Evolutionary conservation across 2,888 invertebrate species (phyloP), one percentile per base, ranked within the genome.

Genomic region (Agriopis leucophaearia): DNA sequence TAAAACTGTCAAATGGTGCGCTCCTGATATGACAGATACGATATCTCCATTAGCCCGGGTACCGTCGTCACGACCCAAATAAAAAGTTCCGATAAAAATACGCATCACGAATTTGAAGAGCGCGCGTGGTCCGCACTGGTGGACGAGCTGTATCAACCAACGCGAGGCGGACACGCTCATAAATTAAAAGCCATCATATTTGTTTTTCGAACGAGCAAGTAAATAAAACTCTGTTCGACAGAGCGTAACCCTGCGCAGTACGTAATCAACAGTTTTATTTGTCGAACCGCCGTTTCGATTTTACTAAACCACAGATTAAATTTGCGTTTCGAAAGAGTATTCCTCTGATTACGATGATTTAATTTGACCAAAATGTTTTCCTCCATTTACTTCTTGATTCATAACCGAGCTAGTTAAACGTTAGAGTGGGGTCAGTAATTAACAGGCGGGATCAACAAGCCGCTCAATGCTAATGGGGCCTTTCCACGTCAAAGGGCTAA

Each of bases 131-230:
- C 71, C 64, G 69, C 74, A 80, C 78, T 72, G 77, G 81, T 78
- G 79, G 76, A 79, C 77, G 77, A 74, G 79, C 74, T 82, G 81
- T 81, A 80, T 80, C 81, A 81, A 82, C 80, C 70, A 76, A 78
- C 77, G 79, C 78, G 78, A 82, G 79, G 78, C 83, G 78, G 84
- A 84, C 83, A 79, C 81, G 83, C 81, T 89, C 87, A 89, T 92
- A 91, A 92, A 92, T 92, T 91, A 92, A 91, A 91, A 86, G 87
- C 88, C 86, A 85, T 92, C 89, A 90, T 91, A 90, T 92, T 92
- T 92, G 88, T 88, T 90, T 90, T 90, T 85, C 82, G 83, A 87
- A 87, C 85, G 89, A 84, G 81, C 84, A 85, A 85, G 88, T 87
- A 89, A 92, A 91, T 90, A 90, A 90, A 91, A 91, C 90, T 86